These are phyloP conservation scores for Pogonophryne albipinna DNA, from an alignment of 2,797 vertebrate genomes.

Conservation along the genomic window DNA sequence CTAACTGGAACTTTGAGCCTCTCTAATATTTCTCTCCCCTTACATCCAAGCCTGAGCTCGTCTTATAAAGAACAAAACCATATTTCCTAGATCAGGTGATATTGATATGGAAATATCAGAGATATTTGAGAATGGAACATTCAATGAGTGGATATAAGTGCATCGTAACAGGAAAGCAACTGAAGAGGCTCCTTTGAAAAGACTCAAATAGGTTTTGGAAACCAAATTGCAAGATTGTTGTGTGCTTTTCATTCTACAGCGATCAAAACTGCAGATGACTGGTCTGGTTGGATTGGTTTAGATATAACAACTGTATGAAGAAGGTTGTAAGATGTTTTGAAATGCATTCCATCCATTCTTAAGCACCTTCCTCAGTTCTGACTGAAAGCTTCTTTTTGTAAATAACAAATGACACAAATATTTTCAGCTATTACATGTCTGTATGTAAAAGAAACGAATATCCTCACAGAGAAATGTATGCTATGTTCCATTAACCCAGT, in stretches of 20 bases:
- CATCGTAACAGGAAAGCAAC: slow-evolving; percentile 5
- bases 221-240: not conserved
- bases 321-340: not conserved
- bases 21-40: slow-evolving; percentile 5
- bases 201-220: not conserved
- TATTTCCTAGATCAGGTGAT: not conserved
- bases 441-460: not conserved
- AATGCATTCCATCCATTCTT: not conserved
- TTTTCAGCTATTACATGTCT: not conserved
- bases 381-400: slow-evolving; percentile 1
- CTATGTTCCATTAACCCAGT: not conserved
- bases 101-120: not conserved
- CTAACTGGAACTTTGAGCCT: not conserved
- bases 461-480: not conserved
- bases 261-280: slow-evolving; percentile 4
- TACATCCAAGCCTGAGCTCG: slow-evolving; percentile 8
- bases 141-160: not conserved
- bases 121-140: not conserved
- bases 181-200: not conserved
- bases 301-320: not conserved
- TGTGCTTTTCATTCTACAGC: slow-evolving; percentile 15
- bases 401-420: not conserved
- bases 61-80: slow-evolving; percentile 10
- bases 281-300: not conserved
- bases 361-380: slow-evolving; percentile 18